A percentile compares a stretch with the other conserved stretches of the same genome.
Conservation (phyloP, 2,888 invertebrate species). For the Eumerus sabulonum region DNA sequence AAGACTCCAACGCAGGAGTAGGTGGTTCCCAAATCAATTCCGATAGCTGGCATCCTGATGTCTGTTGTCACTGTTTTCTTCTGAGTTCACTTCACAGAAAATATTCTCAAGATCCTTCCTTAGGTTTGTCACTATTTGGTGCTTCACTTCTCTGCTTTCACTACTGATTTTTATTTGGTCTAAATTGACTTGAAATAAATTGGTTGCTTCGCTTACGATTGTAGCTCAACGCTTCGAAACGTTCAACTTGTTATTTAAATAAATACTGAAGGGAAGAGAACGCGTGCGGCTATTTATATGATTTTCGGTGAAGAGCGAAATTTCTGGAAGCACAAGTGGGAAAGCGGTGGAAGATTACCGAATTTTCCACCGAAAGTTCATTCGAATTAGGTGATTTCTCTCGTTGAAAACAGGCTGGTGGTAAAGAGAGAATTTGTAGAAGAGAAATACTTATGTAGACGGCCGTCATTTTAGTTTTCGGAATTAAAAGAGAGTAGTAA, state of each 20-base stretch:
- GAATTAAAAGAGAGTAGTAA: too few species aligned
- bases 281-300: conserved; percentile 45
- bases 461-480: too few species aligned
- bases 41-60: conserved; percentile 82
- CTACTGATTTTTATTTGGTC: neutral
- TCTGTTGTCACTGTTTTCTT: conserved; percentile 1
- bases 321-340: conserved; percentile 33
- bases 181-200: neutral
- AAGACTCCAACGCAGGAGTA: conserved; percentile 90
- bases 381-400: too few species aligned
- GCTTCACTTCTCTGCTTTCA: neutral
- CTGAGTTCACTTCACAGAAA: too few species aligned
- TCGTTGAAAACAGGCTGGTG: too few species aligned
- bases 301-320: conserved; percentile 30
- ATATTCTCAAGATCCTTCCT: neutral
- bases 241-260: conserved; percentile 72
- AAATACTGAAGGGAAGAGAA: conserved; percentile 72
- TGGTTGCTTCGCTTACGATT: neutral
- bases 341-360: conserved; percentile 32
- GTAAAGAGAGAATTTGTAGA: too few species aligned
- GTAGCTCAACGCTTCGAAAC: neutral
- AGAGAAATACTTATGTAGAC: too few species aligned
- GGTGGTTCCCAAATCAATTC: conserved; percentile 91
- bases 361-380: too few species aligned
- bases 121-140: neutral